A percentile compares a stretch with the other conserved stretches of the same genome.
Evolutionary conservation across 1,140 invertebrate species (phyloP).

Genomic region (Calliphora vicina): DNA sequence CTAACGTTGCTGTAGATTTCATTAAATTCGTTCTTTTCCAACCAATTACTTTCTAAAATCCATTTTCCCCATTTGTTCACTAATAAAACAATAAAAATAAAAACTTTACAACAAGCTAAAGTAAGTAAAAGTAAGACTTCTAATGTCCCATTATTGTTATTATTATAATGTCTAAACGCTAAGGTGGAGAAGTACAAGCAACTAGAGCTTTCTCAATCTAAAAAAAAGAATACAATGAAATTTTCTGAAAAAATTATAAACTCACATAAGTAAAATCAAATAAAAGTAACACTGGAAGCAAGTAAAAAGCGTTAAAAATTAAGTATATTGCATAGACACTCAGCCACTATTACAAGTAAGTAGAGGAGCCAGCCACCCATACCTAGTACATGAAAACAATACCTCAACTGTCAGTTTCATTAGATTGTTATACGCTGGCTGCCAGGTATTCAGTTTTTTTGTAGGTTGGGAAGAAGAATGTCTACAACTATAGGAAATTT

Average conservation of each 20-base stretch:
- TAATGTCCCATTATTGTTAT: neutral
- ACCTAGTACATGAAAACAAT: neutral
- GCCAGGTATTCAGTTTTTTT: neutral
- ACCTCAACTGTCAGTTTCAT: slow-evolving; percentile 27
- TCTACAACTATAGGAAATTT: neutral
- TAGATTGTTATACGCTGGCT: neutral
- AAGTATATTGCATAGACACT: neutral
- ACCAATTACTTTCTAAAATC: too few relatives aligned
- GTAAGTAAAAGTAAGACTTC: neutral
- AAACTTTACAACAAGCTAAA: neutral
- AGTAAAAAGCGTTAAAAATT: slow-evolving; percentile 4
- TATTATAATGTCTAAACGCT: neutral
- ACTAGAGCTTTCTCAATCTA: too few relatives aligned
- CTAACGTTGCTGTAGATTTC: too few relatives aligned
- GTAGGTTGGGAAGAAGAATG: neutral
- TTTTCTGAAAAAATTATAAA: neutral
- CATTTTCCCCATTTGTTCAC: too few relatives aligned
- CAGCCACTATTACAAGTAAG: neutral
- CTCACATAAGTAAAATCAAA: neutral
- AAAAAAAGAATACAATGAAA: neutral
- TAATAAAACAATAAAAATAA: neutral
- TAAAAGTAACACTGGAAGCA: neutral
- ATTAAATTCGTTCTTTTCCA: too few relatives aligned
- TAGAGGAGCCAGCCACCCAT: too few relatives aligned
- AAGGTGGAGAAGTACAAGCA: neutral